Conservation (phyloP, 2,113 vertebrate species). For the Carlito syrichta region DNA sequence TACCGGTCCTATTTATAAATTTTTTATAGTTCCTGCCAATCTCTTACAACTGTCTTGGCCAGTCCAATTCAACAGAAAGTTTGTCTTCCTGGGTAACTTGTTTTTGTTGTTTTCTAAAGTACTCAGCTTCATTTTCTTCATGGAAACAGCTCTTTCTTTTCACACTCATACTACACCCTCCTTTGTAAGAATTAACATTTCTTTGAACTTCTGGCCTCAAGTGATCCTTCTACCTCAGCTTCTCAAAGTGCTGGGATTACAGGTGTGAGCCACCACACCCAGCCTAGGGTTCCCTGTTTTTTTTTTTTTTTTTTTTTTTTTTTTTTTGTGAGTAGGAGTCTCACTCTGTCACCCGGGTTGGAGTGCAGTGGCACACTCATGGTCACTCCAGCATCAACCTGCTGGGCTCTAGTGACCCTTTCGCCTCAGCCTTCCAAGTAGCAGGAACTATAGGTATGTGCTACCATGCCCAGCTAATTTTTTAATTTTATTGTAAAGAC, state of each 20-base stretch:
- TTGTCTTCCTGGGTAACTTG: neutral
- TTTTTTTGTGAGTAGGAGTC: too few relatives aligned
- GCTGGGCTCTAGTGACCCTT: too few relatives aligned
- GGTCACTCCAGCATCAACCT: too few relatives aligned
- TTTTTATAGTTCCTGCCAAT: neutral
- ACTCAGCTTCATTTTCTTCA: neutral
- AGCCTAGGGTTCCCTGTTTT: too few relatives aligned
- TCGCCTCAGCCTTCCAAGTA: too few relatives aligned
- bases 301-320: too few relatives aligned
- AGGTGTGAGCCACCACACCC: neutral
- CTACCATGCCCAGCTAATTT: too few relatives aligned
- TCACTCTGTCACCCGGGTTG: too few relatives aligned
- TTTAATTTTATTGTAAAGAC: too few relatives aligned
- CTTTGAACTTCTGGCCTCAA: neutral
- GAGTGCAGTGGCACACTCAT: too few relatives aligned
- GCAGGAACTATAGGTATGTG: too few relatives aligned
- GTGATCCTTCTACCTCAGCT: neutral
- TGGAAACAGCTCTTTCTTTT: neutral
- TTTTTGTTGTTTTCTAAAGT: neutral
- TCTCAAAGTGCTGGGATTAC: neutral
- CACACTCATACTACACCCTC: neutral
- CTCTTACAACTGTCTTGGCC: neutral
- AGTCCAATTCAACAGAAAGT: neutral
- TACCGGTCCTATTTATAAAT: neutral
- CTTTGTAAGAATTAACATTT: rapidly evolving